phyloP scores from a whole-genome alignment of 2,888 invertebrate species.

The Drosophila cognata region DNA sequence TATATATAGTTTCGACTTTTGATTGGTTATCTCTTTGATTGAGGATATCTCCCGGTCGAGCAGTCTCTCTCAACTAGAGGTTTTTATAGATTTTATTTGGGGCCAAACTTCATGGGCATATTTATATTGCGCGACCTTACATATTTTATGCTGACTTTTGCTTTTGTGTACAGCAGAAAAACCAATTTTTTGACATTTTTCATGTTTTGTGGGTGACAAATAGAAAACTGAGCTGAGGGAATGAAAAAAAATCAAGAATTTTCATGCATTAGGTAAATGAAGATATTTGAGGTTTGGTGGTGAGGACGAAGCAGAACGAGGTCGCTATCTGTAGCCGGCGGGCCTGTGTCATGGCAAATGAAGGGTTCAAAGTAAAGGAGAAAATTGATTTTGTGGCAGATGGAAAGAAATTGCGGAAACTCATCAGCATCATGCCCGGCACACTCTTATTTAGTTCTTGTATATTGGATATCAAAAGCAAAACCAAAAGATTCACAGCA shows the following conservation, averaged over 20 bases:
- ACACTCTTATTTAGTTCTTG: conserved; percentile 31
- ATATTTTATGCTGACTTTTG: conserved; percentile 62
- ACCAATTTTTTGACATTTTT: conserved; percentile 40
- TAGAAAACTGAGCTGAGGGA: conserved; percentile 30
- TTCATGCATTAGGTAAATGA: conserved; percentile 61
- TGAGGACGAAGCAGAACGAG: neutral
- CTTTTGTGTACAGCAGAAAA: conserved; percentile 35
- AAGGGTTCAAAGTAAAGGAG: conserved; percentile 53
- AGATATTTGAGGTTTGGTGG: conserved; percentile 31
- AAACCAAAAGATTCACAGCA: conserved; percentile 15
- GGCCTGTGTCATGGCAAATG: conserved; percentile 31
- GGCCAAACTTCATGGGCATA: conserved; percentile 42
- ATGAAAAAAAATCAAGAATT: neutral
- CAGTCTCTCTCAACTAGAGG: neutral
- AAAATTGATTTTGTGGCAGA: conserved; percentile 59
- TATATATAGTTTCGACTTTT: neutral
- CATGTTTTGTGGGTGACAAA: conserved; percentile 56
- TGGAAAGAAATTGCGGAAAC: conserved; percentile 38
- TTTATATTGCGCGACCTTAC: conserved; percentile 51
- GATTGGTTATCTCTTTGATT: neutral
- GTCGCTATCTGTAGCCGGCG: conserved; percentile 35
- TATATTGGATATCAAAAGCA: conserved; percentile 28
- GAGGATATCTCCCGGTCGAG: neutral
- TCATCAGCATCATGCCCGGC: conserved; percentile 55
- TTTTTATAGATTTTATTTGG: conserved; percentile 45